Percentiles rank a stretch among this genome's conserved stretches.
These are phyloP conservation scores for Euschistus heros DNA, from an alignment of 1,140 invertebrate species.

Conservation along the genomic window DNA sequence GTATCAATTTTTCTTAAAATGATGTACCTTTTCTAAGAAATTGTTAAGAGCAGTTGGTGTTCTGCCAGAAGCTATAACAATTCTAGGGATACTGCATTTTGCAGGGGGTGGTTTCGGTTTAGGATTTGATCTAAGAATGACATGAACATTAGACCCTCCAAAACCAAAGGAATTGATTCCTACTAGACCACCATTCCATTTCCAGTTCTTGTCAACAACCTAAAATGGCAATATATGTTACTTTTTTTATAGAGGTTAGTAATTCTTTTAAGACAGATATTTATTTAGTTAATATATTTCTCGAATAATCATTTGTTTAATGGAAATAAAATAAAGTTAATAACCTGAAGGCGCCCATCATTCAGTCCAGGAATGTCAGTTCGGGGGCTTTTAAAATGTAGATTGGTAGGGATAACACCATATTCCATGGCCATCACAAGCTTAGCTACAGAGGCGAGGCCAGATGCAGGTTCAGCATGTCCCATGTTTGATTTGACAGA, in stretches of 20 bases:
- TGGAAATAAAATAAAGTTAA: not conserved
- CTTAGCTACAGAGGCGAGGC: slow-evolving; percentile 80
- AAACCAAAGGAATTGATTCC: slow-evolving; percentile 95
- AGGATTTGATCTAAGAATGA: slow-evolving; percentile 68
- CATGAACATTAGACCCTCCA: slow-evolving; percentile 91
- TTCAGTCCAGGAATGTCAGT: slow-evolving; percentile 73
- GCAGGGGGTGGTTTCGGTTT: slow-evolving; percentile 47
- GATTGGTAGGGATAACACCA: slow-evolving; percentile 75
- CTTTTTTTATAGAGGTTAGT: not conserved
- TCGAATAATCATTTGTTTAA: too few species aligned
- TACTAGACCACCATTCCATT: slow-evolving; percentile 74
- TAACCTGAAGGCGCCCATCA: slow-evolving; percentile 71
- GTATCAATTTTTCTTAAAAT: not conserved
- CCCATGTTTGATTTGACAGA: slow-evolving; percentile 98
- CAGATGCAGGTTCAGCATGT: slow-evolving; percentile 89
- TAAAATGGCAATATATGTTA: slow-evolving; percentile 27
- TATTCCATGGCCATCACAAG: slow-evolving; percentile 83
- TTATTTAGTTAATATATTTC: not conserved
- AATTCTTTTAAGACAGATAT: not conserved
- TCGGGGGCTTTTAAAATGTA: slow-evolving; percentile 82
- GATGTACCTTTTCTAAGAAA: slow-evolving; percentile 50
- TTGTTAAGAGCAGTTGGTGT: slow-evolving; percentile 67
- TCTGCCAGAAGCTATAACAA: slow-evolving; percentile 70
- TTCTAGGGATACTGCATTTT: slow-evolving; percentile 46
- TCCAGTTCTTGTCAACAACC: slow-evolving; percentile 67